Percentiles rank a stretch among this genome's conserved stretches.
phyloP scores from a whole-genome alignment of 1,140 invertebrate genomes.

The Acyrthosiphon pisum region DNA sequence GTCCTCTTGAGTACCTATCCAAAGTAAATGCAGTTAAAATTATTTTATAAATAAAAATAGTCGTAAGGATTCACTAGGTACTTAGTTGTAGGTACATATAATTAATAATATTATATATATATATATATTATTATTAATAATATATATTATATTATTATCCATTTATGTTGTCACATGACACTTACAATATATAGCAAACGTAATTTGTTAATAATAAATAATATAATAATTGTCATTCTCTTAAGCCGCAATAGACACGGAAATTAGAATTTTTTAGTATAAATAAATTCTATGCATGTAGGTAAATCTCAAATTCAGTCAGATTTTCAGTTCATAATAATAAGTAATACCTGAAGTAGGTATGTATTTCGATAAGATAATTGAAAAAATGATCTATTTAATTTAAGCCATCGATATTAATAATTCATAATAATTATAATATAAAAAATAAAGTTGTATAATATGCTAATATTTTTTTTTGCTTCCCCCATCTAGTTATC shows the following conservation, averaged over 20 bases:
- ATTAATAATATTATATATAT: too few species aligned
- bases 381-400: not conserved
- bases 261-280: constrained; percentile 23
- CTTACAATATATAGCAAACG: not conserved
- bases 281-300: not conserved
- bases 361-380: not conserved
- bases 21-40: not conserved
- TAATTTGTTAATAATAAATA: not conserved
- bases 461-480: not conserved
- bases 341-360: not conserved
- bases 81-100: not conserved
- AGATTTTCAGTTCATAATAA: constrained; percentile 40
- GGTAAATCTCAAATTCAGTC: constrained; percentile 1
- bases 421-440: not conserved
- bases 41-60: not conserved
- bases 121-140: too few species aligned
- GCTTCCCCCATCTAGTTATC: constrained; percentile 35
- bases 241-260: not conserved
- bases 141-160: not conserved
- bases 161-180: not conserved
- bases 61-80: not conserved
- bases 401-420: not conserved
- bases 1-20: not conserved
- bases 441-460: constrained; percentile 8
- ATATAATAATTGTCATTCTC: not conserved